Evolutionary conservation across 2,888 invertebrate species (phyloP), one percentile per base, ranked within the genome.

Genomic region (Laothoe populi): DNA sequence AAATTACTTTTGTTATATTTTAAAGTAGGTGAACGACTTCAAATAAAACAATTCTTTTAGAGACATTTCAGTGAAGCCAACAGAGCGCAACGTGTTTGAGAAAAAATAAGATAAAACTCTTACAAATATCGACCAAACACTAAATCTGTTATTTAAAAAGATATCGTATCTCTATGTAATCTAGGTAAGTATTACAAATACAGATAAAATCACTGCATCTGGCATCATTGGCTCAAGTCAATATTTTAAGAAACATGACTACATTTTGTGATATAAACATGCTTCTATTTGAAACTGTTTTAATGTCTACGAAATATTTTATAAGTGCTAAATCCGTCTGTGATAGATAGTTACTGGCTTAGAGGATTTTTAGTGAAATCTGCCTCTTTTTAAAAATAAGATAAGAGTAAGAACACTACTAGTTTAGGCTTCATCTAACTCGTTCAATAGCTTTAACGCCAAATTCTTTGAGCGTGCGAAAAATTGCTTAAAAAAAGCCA

Each of bases 21-120:
- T 21, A 53, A 31, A 31, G 19, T 19, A 35, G 53, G 64, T 66
- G 65, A 68, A 63, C 35, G 53, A 19, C 31, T 35, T 31, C n/a
- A 11, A 24, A 19, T 35, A 35, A 35, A 53, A 35, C 16, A 53
- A 35, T 53, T 31, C 31, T 11, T 53, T 53, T 35, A 49, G 31
- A 31, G 19, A 11, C 31, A 53, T 35, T 53, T 53, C 8, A 35
- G 53, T 53, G 49, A 49, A 31, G 31, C 31, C 53, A 53, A 16
- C 53, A 10, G 53, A 35, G 53, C 53, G 53, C 16, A 35, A 53
- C 53, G 53, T 16, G 19, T 53, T 53, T 31, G 35, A 49, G 26
- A 44, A 26, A 24, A 48, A 53, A 53, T 53, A 53, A 31, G 53
- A 53, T 53, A 53, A 35, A 53, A 48, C 13, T 48, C 48, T 24